phyloP scores from a whole-genome alignment of 1,140 invertebrate species.

The Anastrepha obliqua region DNA sequence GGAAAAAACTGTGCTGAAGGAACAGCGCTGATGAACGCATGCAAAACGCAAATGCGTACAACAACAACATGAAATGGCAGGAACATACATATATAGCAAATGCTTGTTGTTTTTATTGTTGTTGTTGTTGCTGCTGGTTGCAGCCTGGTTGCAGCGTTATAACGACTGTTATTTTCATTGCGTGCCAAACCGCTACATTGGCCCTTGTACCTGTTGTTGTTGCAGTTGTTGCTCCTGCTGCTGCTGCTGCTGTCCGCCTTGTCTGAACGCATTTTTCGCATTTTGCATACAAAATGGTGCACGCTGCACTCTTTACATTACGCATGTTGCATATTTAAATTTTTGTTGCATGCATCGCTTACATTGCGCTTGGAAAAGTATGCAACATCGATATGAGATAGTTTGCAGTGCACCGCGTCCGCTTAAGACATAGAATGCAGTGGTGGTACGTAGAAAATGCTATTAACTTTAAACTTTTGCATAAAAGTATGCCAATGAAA shows the following conservation, averaged over 20 bases:
- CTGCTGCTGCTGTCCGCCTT: conserved; percentile 1
- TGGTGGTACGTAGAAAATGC: conserved; percentile 14
- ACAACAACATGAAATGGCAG: not conserved
- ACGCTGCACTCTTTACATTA: conserved; percentile 13
- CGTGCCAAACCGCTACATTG: not conserved
- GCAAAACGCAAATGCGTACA: conserved; percentile 22
- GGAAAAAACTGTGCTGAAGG: too few species aligned
- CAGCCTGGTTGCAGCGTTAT: not conserved
- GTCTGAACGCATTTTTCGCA: conserved; percentile 48
- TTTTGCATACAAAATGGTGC: conserved; percentile 36
- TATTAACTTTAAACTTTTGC: conserved; percentile 6
- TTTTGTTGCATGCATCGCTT: conserved; percentile 13
- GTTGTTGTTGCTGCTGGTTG: not conserved
- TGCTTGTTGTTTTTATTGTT: not conserved
- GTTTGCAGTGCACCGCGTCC: not conserved
- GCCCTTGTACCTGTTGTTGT: not conserved
- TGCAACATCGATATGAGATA: conserved; percentile 30
- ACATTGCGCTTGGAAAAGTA: not conserved
- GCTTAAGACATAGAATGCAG: not conserved
- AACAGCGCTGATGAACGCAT: not conserved
- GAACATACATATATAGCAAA: not conserved
- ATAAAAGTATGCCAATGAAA: too few species aligned
- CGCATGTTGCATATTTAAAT: conserved; percentile 53
- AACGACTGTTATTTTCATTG: conserved; percentile 18
- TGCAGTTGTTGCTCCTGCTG: not conserved